These are phyloP conservation scores for Hydrozoanthus tunicans DNA, from an alignment of 64 coral and sea anemone species.

Conservation along the genomic window DNA sequence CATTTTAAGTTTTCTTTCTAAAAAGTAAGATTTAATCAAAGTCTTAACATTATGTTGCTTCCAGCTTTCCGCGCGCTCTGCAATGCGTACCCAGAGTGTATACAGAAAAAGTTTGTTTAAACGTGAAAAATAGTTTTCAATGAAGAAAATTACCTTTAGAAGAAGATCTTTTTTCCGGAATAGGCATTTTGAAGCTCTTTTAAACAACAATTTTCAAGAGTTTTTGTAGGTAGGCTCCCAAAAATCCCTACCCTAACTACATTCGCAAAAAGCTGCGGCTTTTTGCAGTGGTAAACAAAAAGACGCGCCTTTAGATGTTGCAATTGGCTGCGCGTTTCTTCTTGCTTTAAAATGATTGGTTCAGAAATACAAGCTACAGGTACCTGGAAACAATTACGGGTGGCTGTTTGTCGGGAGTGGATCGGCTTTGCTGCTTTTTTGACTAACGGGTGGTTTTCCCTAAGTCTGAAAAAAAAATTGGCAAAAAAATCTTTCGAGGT, in stretches of 20 bases:
- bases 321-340: constrained; percentile 41
- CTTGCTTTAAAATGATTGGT: constrained; percentile 38
- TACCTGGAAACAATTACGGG: constrained; percentile 56
- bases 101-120: background rate
- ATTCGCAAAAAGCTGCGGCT: background rate
- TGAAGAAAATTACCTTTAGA: constrained; percentile 49
- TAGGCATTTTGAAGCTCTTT: constrained; percentile 72
- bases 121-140: background rate
- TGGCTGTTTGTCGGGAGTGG: constrained; percentile 75
- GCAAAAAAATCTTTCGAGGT: background rate
- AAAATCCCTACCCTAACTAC: constrained; percentile 34
- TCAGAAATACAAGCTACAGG: constrained; percentile 38
- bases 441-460: constrained; percentile 23
- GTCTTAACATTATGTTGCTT: no score
- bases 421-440: background rate
- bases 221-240: constrained; percentile 10
- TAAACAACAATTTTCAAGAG: constrained; percentile 32
- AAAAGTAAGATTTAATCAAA: no score
- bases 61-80: no score
- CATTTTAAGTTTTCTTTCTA: no score
- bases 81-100: no score
- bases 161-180: constrained; percentile 72
- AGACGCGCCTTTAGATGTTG: constrained; percentile 15
- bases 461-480: background rate
- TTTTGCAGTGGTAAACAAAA: background rate